A percentile compares a stretch with the other conserved stretches of the same genome.
Conservation (phyloP, 1,140 invertebrate genomes). For the Apis laboriosa region DNA sequence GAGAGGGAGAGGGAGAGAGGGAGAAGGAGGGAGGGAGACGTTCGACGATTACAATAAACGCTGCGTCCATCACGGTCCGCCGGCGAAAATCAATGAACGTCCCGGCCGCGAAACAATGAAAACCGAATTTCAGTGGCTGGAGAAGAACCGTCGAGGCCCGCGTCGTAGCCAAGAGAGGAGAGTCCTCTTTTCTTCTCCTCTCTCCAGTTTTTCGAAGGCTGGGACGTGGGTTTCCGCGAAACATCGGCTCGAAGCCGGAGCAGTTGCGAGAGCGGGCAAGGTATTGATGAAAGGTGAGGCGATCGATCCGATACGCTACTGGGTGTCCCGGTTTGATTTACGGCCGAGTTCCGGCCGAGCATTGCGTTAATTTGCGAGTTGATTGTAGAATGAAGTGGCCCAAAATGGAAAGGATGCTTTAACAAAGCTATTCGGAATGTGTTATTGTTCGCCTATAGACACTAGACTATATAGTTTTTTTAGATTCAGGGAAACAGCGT, state of each 20-base stretch:
- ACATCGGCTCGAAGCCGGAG: slow-evolving; percentile 16
- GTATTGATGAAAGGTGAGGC: slow-evolving; percentile 49
- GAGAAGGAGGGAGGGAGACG: slow-evolving; percentile 3
- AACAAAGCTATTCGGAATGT: neutral
- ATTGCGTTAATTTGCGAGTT: slow-evolving; percentile 18
- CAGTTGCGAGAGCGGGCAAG: slow-evolving; percentile 8
- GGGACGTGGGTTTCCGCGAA: slow-evolving; percentile 25
- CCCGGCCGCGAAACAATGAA: slow-evolving; percentile 45
- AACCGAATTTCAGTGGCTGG: slow-evolving; percentile 36
- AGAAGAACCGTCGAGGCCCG: neutral
- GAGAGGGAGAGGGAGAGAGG: neutral
- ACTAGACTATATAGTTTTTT: no score
- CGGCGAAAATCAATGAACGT: slow-evolving; percentile 46
- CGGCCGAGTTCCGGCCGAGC: slow-evolving; percentile 1
- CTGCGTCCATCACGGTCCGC: slow-evolving; percentile 46
- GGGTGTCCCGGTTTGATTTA: slow-evolving; percentile 38
- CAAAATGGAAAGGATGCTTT: neutral
- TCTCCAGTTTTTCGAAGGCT: neutral
- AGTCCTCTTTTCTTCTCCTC: neutral
- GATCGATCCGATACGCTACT: slow-evolving; percentile 46
- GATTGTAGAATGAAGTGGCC: neutral
- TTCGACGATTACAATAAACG: slow-evolving; percentile 50
- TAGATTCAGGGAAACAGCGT: neutral
- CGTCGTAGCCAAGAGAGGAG: neutral
- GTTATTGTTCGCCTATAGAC: neutral